A percentile compares a stretch with the other conserved stretches of the same genome.
Evolutionary conservation across 2,888 invertebrate genomes (phyloP).

Genomic region (Macropis europaea): DNA sequence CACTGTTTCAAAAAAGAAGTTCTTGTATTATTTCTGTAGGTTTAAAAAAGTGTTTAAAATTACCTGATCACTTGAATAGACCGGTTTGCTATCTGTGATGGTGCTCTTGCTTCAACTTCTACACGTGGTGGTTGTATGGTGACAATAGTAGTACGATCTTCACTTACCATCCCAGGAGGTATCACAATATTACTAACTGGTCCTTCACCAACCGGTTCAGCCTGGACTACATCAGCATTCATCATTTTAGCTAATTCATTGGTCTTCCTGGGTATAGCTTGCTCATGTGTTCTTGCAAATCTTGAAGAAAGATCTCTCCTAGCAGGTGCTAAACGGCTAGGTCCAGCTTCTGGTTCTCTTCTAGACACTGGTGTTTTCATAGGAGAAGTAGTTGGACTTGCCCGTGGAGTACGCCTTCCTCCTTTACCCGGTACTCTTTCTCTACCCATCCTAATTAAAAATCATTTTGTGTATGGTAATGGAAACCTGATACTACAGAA

Average conservation of each 20-base stretch:
- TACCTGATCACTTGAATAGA: conserved; percentile 68
- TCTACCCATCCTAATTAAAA: conserved; percentile 48
- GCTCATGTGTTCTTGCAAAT: neutral
- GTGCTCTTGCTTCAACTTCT: neutral
- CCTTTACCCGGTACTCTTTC: conserved; percentile 11
- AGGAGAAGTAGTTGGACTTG: conserved; percentile 4
- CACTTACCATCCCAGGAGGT: conserved; percentile 65
- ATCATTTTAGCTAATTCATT: conserved; percentile 63
- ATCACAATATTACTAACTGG: conserved; percentile 69
- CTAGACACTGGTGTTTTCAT: neutral
- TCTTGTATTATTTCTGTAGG: neutral
- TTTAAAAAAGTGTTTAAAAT: neutral
- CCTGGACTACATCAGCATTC: conserved; percentile 70
- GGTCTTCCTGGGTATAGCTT: conserved; percentile 55
- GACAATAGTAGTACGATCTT: conserved; percentile 68
- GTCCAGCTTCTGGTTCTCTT: neutral
- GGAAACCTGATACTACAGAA: neutral
- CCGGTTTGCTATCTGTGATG: conserved; percentile 53
- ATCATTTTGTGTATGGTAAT: neutral
- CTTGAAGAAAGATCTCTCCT: neutral
- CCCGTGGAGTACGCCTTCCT: neutral
- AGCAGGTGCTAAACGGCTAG: neutral
- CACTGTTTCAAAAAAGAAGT: conserved; percentile 27
- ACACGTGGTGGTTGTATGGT: conserved; percentile 53
- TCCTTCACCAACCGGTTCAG: conserved; percentile 65